Evolutionary conservation across 2,888 invertebrate species (phyloP).

Genomic region (Drosophila mettleri): DNA sequence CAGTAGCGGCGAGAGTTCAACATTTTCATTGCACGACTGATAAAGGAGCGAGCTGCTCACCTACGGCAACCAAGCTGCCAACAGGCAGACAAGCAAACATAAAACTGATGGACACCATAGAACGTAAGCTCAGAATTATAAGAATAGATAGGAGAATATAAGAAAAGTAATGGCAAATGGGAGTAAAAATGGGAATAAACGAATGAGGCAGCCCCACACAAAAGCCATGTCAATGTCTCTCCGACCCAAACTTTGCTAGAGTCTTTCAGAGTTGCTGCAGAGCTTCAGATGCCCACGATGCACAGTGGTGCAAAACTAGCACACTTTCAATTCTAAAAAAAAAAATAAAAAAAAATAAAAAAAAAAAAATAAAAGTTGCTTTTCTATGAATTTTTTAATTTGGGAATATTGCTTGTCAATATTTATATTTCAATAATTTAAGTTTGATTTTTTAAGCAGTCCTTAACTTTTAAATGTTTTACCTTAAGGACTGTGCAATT

Average conservation of each 20-base stretch:
- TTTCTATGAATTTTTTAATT: too few relatives aligned
- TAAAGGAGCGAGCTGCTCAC: conserved; percentile 39
- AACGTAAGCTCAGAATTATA: conserved; percentile 17
- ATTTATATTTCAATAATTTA: too few relatives aligned
- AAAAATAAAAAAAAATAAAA: too few relatives aligned
- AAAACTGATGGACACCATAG: conserved; percentile 18
- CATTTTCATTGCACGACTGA: conserved; percentile 36
- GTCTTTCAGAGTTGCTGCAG: conserved; percentile 22
- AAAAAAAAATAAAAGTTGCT: too few relatives aligned
- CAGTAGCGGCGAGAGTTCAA: too few relatives aligned
- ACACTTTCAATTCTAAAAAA: too few relatives aligned
- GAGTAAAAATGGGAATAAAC: conserved; percentile 5
- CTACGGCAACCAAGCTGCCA: conserved; percentile 23
- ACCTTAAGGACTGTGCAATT: too few relatives aligned
- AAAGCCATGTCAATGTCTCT: conserved; percentile 20
- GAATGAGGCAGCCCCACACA: conserved; percentile 3
- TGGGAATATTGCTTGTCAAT: too few relatives aligned
- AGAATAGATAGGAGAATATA: conserved; percentile 21
- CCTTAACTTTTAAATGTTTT: too few relatives aligned
- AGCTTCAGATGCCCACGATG: conserved; percentile 13
- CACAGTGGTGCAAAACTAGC: conserved; percentile 5
- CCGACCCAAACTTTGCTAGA: conserved; percentile 8
- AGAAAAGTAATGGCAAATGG: conserved; percentile 3
- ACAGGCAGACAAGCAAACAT: conserved; percentile 16
- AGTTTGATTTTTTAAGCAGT: too few relatives aligned